Base-by-base conservation (phyloP, 2,888 invertebrate species). In the Mythimna loreyi region DNA sequence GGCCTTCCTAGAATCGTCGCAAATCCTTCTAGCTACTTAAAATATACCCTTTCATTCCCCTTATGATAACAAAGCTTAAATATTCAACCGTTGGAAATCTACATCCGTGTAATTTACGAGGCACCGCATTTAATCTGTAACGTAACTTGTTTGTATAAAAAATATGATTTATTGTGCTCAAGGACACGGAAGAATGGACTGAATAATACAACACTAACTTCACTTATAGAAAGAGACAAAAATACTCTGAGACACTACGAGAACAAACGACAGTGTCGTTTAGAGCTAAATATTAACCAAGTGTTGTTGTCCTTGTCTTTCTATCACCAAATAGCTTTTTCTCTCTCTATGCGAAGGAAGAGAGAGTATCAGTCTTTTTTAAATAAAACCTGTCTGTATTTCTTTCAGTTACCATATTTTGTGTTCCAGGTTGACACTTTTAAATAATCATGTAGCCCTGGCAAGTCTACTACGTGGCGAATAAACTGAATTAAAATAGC, bases 111-210 rank as follows among this genome's bases (percentile, higher is more conserved):
- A 63, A 79, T 78, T 78, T 74, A 82, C 61, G 82, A 67, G n/a
- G 50, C 58, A 23, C 33, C 60, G 23, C 66, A 61, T 79, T 82
- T 78, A 79, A 81, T 73, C 79, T 57, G 9, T 45, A 72, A 58
- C 72, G 60, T 56, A 78, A 81, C 66, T 81, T 78, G 68, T 81
- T 69, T 58, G 79, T 64, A 47, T 64, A 81, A 81, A 81, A 79
- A 79, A 68, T 67, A 72, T 78, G 82, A 79, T 79, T 79, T 81
- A 79, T 78, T 61, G 65, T 58, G 45, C 21, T 47, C 13, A 21
- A 1, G 21, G 55, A 55, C 3, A 13, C 21, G 21, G 21, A 21
- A 7, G 55, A 55, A 55, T 55, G 55, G 55, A 55, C 55, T 55
- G 55, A 55, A 21, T 1, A 33, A 16, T 21, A 16, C 3, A 6